These are phyloP conservation scores for Drosophila eohydei DNA, from an alignment of 2,888 invertebrate species.

Conservation along the genomic window DNA sequence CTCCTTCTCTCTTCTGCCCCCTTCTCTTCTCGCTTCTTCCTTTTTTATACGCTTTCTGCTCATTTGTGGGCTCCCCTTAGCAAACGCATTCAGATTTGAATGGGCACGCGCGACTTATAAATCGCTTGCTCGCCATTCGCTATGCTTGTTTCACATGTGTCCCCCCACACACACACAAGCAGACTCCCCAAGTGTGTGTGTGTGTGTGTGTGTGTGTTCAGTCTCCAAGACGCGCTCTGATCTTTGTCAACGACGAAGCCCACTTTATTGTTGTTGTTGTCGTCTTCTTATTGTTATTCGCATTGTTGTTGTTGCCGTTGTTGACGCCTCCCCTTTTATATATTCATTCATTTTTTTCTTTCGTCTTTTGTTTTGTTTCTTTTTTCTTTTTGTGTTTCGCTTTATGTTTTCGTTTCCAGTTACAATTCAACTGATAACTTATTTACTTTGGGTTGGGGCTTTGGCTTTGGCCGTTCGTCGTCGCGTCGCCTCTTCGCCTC, in stretches of 20 bases:
- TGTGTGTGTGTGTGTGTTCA: conserved; percentile 49
- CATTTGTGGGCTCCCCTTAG: conserved; percentile 15
- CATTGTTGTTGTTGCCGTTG: conserved; percentile 44
- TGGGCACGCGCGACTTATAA: conserved; percentile 63
- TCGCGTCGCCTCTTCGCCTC: conserved; percentile 3
- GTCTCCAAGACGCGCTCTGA: conserved; percentile 72
- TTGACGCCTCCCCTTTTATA: conserved; percentile 83
- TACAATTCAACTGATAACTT: conserved; percentile 78
- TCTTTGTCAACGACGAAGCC: conserved; percentile 58
- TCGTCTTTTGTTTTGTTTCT: conserved; percentile 14
- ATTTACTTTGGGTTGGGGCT: conserved; percentile 73
- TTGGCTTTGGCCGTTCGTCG: conserved; percentile 44
- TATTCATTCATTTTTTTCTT: conserved; percentile 58
- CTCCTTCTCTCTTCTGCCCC: background rate
- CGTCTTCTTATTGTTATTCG: conserved; percentile 54
- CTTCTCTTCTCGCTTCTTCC: background rate
- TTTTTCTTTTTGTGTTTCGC: conserved; percentile 1
- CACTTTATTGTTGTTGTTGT: conserved; percentile 21
- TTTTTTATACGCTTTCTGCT: conserved; percentile 3
- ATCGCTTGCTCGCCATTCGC: conserved; percentile 69
- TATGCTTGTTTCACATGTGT: conserved; percentile 49
- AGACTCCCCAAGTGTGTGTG: conserved; percentile 19
- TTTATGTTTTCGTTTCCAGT: conserved; percentile 61
- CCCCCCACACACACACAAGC: conserved; percentile 26
- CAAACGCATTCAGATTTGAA: conserved; percentile 38